Percentiles rank a stretch among this genome's conserved stretches.
phyloP scores from a whole-genome alignment of 2,797 vertebrate species.

The Hirundo rustica region DNA sequence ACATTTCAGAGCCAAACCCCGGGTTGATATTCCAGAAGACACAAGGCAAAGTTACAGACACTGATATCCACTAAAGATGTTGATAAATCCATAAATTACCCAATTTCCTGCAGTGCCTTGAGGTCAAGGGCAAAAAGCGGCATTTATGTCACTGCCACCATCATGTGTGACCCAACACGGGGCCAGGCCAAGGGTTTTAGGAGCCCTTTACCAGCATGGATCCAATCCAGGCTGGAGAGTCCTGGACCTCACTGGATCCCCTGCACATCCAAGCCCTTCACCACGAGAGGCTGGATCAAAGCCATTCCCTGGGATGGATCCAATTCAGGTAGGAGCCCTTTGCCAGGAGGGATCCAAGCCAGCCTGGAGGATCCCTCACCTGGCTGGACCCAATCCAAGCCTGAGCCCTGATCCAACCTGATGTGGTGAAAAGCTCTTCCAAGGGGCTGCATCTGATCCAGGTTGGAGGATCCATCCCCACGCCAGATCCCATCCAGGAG shows the following conservation, averaged over 20 bases:
- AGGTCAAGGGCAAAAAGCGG: neutral
- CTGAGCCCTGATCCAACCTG: neutral
- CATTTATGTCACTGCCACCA: too few relatives aligned
- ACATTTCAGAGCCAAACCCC: accelerated
- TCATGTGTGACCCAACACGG: accelerated
- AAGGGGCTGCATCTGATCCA: too few relatives aligned
- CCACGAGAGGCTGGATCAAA: too few relatives aligned
- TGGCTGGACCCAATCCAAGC: neutral
- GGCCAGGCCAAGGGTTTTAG: accelerated
- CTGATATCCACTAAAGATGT: accelerated
- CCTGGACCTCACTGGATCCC: neutral
- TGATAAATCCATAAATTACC: accelerated
- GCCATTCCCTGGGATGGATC: too few relatives aligned
- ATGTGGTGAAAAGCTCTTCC: neutral
- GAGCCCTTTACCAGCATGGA: neutral
- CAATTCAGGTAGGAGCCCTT: neutral
- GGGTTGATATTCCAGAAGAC: accelerated
- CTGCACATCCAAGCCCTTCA: too few relatives aligned
- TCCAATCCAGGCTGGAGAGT: accelerated
- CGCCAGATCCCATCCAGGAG: neutral
- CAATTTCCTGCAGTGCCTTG: neutral
- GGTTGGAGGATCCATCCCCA: neutral
- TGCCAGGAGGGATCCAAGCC: neutral
- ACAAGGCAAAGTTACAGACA: accelerated
- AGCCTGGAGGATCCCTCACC: neutral